phyloP scores from a whole-genome alignment of 2,797 vertebrate genomes.

The Smutsia gigantea region DNA sequence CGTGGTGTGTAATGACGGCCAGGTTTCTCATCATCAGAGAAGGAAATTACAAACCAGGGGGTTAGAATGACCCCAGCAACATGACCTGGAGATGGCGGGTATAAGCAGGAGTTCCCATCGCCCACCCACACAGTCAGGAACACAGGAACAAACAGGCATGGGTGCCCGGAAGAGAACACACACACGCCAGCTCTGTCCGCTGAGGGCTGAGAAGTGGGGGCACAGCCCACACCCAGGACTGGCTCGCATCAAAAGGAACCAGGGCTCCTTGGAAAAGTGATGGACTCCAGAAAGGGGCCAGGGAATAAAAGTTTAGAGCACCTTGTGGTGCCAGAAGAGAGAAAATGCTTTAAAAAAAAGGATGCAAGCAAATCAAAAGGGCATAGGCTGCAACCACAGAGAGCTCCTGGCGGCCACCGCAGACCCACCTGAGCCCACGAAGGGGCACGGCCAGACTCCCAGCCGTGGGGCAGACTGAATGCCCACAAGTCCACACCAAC shows the following conservation, averaged over 20 bases:
- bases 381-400: background rate
- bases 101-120: background rate
- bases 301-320: background rate
- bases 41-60: background rate
- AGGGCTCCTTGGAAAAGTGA: background rate
- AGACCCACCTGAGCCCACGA: fast-evolving
- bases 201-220: no score
- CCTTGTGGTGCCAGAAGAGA: no score
- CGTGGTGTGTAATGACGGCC: fast-evolving
- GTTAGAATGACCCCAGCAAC: background rate
- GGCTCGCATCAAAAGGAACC: background rate
- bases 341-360: background rate
- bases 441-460: no score
- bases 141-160: background rate
- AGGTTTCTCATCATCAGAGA: background rate
- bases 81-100: background rate
- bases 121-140: background rate
- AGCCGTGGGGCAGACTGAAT: no score
- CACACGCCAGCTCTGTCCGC: background rate
- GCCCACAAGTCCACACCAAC: no score
- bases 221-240: no score
- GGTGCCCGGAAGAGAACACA: background rate
- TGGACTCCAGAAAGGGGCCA: fast-evolving
- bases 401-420: background rate
- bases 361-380: background rate